Base-by-base conservation (phyloP, 2,113 vertebrate species). In the Dendropsophus ebraccatus region DNA sequence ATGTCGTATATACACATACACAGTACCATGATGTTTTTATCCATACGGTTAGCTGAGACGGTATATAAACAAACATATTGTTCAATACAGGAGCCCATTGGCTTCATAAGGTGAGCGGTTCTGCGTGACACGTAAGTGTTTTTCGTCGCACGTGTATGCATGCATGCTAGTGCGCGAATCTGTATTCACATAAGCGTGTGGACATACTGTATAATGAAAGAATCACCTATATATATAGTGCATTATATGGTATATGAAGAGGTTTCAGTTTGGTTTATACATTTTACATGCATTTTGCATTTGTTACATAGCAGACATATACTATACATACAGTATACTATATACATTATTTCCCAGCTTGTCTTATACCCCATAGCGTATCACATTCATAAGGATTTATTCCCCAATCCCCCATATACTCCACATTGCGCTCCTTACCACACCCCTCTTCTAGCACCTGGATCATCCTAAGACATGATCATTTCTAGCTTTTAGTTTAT, bases 371-470 rank as follows among this genome's bases (percentile, higher is more conserved):
- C 3, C 41, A 41, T 41, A 47, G 19, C 25, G 4, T 19, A 73
- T 73, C 23, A n/a, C 70, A n/a, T n/a, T n/a, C n/a, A 47, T 45
- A 73, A 23, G 70, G 72, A 28, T 28, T 5, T 5, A 5, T 74
- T 49, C n/a, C n/a, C 23, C 10, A n/a, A 25, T n/a, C 21, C 23
- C 41, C 11, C 10, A 41, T 72, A 23, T 21, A 5, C 19, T 21
- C 62, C n/a, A 49, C 41, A 10, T 50, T 17, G n/a, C 73, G 14
- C n/a, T 19, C 47, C n/a, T 28, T 16, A 75, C 73, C 73, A 28
- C 73, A 75, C 73, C 73, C 73, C 45, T 75, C n/a, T 49, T 17
- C 45, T 47, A 75, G 23, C 73, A 75, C 73, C 73, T 75, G 73
- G 0, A 25, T 73, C 11, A 5, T 9, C 23, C 9, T 23, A 32